These are phyloP conservation scores for Tipula lateralis DNA, from an alignment of 2,888 invertebrate genomes.

Conservation along the genomic window DNA sequence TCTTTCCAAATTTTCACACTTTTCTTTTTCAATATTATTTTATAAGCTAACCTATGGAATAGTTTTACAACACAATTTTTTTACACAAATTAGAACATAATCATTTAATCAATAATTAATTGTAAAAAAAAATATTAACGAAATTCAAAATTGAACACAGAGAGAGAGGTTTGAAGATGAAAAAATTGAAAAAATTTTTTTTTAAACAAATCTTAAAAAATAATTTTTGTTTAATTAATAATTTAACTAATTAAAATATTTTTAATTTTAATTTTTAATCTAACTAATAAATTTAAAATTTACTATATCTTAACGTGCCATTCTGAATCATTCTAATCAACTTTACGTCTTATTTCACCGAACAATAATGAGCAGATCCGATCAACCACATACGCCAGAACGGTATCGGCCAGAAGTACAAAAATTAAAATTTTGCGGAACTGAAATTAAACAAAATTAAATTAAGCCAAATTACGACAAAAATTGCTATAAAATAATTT, in stretches of 20 bases:
- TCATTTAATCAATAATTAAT: background rate
- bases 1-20: background rate
- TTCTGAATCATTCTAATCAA: constrained; percentile 31
- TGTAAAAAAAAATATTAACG: background rate
- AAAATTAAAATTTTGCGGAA: constrained; percentile 80
- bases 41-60: background rate
- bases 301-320: background rate
- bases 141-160: background rate
- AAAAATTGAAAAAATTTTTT: background rate
- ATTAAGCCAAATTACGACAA: background rate
- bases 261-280: background rate
- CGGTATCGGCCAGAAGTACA: constrained; percentile 79
- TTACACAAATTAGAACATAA: background rate
- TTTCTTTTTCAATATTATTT: background rate
- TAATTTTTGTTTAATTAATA: background rate
- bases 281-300: constrained; percentile 24
- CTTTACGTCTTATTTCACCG: constrained; percentile 66
- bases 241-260: background rate
- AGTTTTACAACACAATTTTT: background rate
- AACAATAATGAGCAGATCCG: constrained; percentile 78
- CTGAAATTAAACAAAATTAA: constrained; percentile 59
- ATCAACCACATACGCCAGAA: constrained; percentile 81
- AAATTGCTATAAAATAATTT: background rate
- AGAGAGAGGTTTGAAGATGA: background rate
- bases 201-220: background rate